Evolutionary conservation across 1,140 invertebrate genomes (phyloP), one percentile per base, ranked within the genome.

Genomic region (Nephila pilipes): DNA sequence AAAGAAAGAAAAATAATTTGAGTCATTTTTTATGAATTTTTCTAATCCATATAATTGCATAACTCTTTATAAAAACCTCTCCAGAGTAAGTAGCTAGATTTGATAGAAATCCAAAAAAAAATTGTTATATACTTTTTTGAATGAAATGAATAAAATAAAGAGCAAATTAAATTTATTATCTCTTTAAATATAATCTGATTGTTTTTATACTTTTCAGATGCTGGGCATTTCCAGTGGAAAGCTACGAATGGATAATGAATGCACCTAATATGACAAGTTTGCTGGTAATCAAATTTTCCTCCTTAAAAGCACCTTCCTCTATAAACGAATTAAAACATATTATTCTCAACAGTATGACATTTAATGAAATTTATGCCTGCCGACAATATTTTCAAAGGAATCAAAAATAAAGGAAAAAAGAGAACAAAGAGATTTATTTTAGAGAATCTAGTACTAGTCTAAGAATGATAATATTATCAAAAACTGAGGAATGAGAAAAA

Each of bases 191-290:
- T 22, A 14, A 0, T 29, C 3, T 1, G 25, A 0, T 36, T 36
- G 1, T 36, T 75, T 75, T 20, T 8, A 16, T 16, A 55, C 25
- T 83, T 83, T 54, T 20, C 93, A 95, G 95, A 25, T 96, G 96
- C 94, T 96, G 96, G 96, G 95, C 96, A 2, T 91, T 95, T 1
- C 96, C 96, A 69, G 94, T 95, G 18, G 95, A 95, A 29, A 75
- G 83, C 1, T 95, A 94, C 85, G 96, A 96, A 93, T 96, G 96
- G 96, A 95, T 96, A 14, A 93, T 96, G 65, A 96, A 96, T 93
- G 95, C 95, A 12, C 96, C 96, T 14, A 96, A 96, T 93, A 93
- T 96, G 10, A 79, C 96, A 38, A 95, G 95, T 94, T 95, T 96
- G 46, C 69, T 96, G 90, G 96, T 96, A 95, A 95, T 57, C 10